A percentile compares a stretch with the other conserved stretches of the same genome.
Evolutionary conservation across 2,797 vertebrate species (phyloP).

Genomic region (Mormyrops attenuatus): DNA sequence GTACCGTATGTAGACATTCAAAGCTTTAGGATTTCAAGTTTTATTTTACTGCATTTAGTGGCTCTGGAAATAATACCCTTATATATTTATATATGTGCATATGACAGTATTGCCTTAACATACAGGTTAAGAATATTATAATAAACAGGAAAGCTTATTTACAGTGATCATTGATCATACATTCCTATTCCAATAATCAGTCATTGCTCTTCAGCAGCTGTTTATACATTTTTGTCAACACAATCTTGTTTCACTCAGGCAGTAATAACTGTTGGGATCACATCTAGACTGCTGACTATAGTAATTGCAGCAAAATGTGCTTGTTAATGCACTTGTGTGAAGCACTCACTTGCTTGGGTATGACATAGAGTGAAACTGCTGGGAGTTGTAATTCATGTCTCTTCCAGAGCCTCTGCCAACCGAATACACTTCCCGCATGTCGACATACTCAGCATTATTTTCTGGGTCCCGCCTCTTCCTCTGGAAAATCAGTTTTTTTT

Average conservation of each 20-base stretch:
- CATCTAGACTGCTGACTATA: neutral
- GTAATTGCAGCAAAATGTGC: neutral
- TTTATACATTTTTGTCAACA: neutral
- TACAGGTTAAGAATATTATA: neutral
- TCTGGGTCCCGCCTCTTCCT: slow-evolving; percentile 5
- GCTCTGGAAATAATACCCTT: neutral
- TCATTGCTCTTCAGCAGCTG: neutral
- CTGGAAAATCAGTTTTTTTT: neutral
- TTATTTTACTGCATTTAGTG: neutral
- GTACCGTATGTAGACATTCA: neutral
- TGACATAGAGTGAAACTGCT: neutral
- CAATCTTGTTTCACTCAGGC: neutral
- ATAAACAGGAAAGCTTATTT: neutral
- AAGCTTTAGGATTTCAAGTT: neutral
- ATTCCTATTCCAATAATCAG: neutral
- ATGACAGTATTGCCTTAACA: neutral
- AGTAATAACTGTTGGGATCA: neutral
- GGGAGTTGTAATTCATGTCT: slow-evolving; percentile 9
- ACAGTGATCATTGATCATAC: neutral
- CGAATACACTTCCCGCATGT: neutral
- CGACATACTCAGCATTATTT: neutral
- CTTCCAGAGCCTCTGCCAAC: neutral
- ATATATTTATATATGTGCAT: neutral
- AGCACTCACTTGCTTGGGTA: neutral
- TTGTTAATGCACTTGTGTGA: neutral